These are phyloP conservation scores for Heliothis subflexa DNA, from an alignment of 1,140 invertebrate species.

Conservation along the genomic window DNA sequence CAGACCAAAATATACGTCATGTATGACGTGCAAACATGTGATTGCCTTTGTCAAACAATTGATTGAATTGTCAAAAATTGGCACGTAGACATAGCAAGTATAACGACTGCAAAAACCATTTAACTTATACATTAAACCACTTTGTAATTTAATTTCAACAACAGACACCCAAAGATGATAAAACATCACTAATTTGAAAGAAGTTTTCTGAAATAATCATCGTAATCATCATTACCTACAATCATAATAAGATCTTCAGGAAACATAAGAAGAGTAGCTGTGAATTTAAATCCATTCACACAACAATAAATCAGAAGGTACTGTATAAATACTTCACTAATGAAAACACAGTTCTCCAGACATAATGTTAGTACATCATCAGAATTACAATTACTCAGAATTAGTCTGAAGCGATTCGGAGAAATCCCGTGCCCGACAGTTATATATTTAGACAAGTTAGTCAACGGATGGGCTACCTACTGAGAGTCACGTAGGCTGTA, in stretches of 20 bases:
- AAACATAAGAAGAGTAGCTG: too few relatives aligned
- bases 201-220: too few relatives aligned
- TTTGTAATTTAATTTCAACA: too few relatives aligned
- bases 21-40: neutral
- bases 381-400: neutral
- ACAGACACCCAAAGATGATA: too few relatives aligned
- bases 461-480: neutral
- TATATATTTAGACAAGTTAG: constrained; percentile 10
- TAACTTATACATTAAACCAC: neutral
- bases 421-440: neutral
- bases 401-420: neutral
- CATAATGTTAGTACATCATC: neutral
- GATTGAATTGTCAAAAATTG: neutral
- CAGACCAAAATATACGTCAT: constrained; percentile 2
- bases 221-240: too few relatives aligned
- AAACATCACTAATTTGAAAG: too few relatives aligned
- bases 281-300: too few relatives aligned
- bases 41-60: neutral
- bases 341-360: neutral
- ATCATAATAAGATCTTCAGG: too few relatives aligned
- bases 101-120: neutral
- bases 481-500: neutral
- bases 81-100: too few relatives aligned
- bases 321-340: too few relatives aligned
- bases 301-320: too few relatives aligned